phyloP scores from a whole-genome alignment of 2,797 vertebrate genomes.

The Melanotaenia nigrans region DNA sequence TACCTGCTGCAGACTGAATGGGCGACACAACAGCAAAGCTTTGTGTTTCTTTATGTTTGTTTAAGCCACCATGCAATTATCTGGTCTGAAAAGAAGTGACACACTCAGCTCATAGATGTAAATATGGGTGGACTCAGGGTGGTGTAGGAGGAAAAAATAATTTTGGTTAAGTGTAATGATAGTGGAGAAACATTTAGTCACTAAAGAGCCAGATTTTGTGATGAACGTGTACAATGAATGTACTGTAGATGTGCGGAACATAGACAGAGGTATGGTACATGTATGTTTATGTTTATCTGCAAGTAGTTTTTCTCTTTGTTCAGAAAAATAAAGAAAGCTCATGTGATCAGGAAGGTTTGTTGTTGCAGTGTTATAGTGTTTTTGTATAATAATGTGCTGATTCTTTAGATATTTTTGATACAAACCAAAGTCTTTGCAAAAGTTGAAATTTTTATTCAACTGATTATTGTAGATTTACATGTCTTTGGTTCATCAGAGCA shows the following conservation, averaged over 20 bases:
- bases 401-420: no score
- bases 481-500: no score
- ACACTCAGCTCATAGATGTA: slow-evolving; percentile 33
- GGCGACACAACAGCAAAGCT: slow-evolving; percentile 48
- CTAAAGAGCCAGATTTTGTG: slow-evolving; percentile 21
- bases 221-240: slow-evolving; percentile 15
- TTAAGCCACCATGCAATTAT: slow-evolving; percentile 46
- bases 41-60: slow-evolving; percentile 40
- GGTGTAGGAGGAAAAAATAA: slow-evolving; percentile 22
- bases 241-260: slow-evolving; percentile 4
- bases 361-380: no score
- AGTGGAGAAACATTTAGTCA: slow-evolving; percentile 51
- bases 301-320: background rate
- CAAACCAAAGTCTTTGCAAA: no score
- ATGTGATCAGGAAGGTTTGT: background rate
- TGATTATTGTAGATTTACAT: no score
- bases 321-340: background rate
- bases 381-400: no score
- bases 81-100: slow-evolving; percentile 55
- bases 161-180: slow-evolving; percentile 31
- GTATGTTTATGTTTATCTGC: no score
- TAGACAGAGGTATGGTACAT: background rate
- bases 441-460: background rate
- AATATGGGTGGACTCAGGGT: slow-evolving; percentile 25
- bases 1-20: slow-evolving; percentile 44